Percentiles rank a stretch among this genome's conserved stretches.
Conservation (phyloP, 2,113 vertebrate genomes). For the Uropsilus gracilis region DNA sequence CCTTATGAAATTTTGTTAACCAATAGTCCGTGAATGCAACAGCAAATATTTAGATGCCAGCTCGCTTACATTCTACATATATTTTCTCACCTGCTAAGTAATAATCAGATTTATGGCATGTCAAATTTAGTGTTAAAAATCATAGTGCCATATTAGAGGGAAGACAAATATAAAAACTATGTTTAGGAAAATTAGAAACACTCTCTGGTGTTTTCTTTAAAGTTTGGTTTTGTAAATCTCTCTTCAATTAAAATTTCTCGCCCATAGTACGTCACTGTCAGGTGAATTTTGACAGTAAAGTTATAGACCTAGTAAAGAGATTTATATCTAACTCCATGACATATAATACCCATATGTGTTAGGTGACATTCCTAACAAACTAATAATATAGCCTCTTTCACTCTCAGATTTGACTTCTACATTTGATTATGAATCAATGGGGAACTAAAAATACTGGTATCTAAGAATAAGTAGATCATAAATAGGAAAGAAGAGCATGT, state of each 20-base stretch:
- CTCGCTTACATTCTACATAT: conserved; percentile 65
- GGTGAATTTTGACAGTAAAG: conserved; percentile 71
- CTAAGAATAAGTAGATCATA: not conserved
- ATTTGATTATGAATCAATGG: conserved; percentile 44
- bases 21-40: conserved; percentile 79
- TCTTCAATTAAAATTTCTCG: conserved; percentile 68
- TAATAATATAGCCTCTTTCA: conserved; percentile 12
- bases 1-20: conserved; percentile 83
- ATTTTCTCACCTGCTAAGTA: conserved; percentile 66
- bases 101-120: conserved; percentile 75
- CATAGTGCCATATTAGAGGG: conserved; percentile 57
- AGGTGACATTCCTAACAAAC: conserved; percentile 45
- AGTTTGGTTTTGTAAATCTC: conserved; percentile 65
- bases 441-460: not conserved
- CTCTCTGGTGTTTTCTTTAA: conserved; percentile 60
- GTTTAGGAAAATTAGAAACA: conserved; percentile 71
- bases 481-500: not conserved
- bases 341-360: conserved; percentile 32
- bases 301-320: conserved; percentile 62
- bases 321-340: conserved; percentile 49
- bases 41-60: conserved; percentile 79
- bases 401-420: not conserved
- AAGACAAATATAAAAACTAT: conserved; percentile 63
- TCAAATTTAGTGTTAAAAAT: conserved; percentile 78
- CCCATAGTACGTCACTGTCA: conserved; percentile 36